phyloP scores from a whole-genome alignment of 2,888 invertebrate genomes.

The Cylloceria caligata region DNA sequence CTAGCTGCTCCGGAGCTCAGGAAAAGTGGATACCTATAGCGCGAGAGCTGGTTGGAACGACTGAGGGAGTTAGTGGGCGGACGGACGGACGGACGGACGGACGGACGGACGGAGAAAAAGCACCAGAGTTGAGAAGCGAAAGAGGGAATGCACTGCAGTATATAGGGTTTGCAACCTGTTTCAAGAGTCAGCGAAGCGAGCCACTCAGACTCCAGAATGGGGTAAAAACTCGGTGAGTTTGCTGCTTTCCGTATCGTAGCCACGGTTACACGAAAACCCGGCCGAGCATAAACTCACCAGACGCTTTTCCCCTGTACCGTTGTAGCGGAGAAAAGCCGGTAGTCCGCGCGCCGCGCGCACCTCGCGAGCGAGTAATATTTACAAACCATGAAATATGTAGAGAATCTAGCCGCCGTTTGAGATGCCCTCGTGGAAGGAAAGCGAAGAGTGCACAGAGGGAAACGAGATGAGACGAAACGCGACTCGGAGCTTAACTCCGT shows the following conservation, averaged over 20 bases:
- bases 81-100: slow-evolving; percentile 14
- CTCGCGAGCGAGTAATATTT: slow-evolving; percentile 80
- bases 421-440: slow-evolving; percentile 57
- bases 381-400: slow-evolving; percentile 81
- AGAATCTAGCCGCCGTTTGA: slow-evolving; percentile 73
- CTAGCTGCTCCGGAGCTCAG: slow-evolving; percentile 55
- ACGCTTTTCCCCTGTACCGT: slow-evolving; percentile 72
- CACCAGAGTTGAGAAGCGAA: slow-evolving; percentile 34
- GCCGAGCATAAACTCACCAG: slow-evolving; percentile 81
- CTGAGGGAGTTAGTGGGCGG: background rate
- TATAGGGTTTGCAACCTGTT: slow-evolving; percentile 78
- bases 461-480: slow-evolving; percentile 56
- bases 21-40: slow-evolving; percentile 62
- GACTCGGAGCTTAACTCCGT: slow-evolving; percentile 3
- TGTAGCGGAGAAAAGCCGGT: background rate
- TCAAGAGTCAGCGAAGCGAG: slow-evolving; percentile 82
- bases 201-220: slow-evolving; percentile 83
- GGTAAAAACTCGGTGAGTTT: slow-evolving; percentile 82
- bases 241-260: slow-evolving; percentile 76
- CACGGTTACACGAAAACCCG: slow-evolving; percentile 80
- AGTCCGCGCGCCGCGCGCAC: no score
- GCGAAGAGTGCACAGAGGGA: background rate
- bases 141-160: slow-evolving; percentile 56
- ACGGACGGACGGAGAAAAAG: slow-evolving; percentile 21
- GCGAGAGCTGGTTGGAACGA: slow-evolving; percentile 29